Conservation (phyloP, 2,888 invertebrate species). For the Caenorhabditis sp. region DNA sequence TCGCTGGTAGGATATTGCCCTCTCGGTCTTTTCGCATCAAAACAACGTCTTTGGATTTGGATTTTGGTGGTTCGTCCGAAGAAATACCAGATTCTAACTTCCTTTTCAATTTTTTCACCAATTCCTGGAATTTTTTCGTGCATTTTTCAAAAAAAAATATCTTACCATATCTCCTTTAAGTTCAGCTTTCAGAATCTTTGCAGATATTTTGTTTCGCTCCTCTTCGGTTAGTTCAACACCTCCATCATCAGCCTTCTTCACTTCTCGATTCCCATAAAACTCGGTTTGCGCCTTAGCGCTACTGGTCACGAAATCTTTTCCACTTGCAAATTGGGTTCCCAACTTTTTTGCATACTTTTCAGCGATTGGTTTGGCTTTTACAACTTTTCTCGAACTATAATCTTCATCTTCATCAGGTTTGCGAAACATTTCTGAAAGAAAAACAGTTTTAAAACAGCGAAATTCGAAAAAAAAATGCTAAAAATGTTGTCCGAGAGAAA, state of each 20-base stretch:
- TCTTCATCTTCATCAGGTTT: conserved; percentile 56
- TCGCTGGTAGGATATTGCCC: conserved; percentile 55
- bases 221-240: conserved; percentile 49
- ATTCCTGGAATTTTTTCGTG: conserved; percentile 71
- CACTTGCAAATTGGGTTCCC: conserved; percentile 44
- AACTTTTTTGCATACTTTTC: conserved; percentile 52
- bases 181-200: conserved; percentile 91
- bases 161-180: conserved; percentile 82
- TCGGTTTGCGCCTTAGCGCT: conserved; percentile 51
- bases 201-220: conserved; percentile 88
- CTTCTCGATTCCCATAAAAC: conserved; percentile 56
- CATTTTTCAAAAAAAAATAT: background rate
- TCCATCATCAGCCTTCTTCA: conserved; percentile 15
- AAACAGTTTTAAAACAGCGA: background rate
- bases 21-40: conserved; percentile 48
- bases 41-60: conserved; percentile 40
- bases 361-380: conserved; percentile 59
- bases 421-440: conserved; percentile 44
- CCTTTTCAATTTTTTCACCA: conserved; percentile 79
- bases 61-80: conserved; percentile 31
- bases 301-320: conserved; percentile 51
- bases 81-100: conserved; percentile 81
- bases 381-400: conserved; percentile 34
- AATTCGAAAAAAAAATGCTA: too few species aligned
- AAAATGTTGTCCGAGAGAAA: background rate